These are phyloP conservation scores for Oeneis ivallda DNA, from an alignment of 2,888 invertebrate species.

Conservation along the genomic window DNA sequence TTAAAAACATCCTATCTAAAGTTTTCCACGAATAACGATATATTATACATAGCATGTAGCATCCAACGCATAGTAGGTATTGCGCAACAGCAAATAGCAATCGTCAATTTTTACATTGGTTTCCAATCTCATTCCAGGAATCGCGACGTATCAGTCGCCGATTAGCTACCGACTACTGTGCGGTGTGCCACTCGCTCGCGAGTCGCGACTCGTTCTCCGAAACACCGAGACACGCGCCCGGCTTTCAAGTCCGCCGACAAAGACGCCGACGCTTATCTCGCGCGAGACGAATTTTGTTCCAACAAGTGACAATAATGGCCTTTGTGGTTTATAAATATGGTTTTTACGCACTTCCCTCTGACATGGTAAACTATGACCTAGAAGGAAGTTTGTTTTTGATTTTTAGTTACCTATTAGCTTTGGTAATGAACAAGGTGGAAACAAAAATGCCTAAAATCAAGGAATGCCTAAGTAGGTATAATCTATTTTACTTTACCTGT, in stretches of 20 bases:
- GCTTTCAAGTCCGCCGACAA: constrained; percentile 72
- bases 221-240: constrained; percentile 61
- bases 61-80: constrained; percentile 8
- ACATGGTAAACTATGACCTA: constrained; percentile 37
- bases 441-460: too few relatives aligned
- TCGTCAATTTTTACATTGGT: constrained; percentile 32
- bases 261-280: constrained; percentile 75
- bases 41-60: constrained; percentile 7
- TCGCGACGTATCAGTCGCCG: constrained; percentile 61
- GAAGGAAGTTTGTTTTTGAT: constrained; percentile 35
- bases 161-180: constrained; percentile 57
- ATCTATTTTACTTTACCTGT: too few relatives aligned
- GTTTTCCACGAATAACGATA: constrained; percentile 17
- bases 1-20: neutral
- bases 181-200: too few relatives aligned
- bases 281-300: constrained; percentile 69
- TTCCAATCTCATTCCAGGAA: constrained; percentile 55
- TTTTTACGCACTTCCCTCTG: constrained; percentile 47
- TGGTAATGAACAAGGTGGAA: constrained; percentile 10
- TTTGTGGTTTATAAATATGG: constrained; percentile 72
- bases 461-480: too few relatives aligned
- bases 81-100: constrained; percentile 19
- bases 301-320: constrained; percentile 75
- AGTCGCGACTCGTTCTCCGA: constrained; percentile 71
- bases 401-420: constrained; percentile 5